Evolutionary conservation across 2,888 invertebrate species (phyloP).

Genomic region (Euplagia quadripunctaria): DNA sequence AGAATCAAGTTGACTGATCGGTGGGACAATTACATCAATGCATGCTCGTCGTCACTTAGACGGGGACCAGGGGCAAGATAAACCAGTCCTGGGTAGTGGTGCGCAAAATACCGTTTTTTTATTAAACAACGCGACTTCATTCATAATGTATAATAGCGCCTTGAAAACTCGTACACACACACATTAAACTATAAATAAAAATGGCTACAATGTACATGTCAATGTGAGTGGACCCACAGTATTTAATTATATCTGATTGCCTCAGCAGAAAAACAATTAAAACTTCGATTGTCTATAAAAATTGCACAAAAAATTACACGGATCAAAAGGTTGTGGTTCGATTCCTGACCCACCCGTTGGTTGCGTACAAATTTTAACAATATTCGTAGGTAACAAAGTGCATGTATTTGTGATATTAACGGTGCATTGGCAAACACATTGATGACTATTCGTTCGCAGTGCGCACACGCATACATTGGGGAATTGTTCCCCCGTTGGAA

Average conservation of each 20-base stretch:
- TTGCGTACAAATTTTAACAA: conserved; percentile 61
- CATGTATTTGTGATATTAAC: conserved; percentile 75
- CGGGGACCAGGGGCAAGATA: conserved; percentile 69
- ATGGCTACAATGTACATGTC: conserved; percentile 57
- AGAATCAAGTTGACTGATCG: conserved; percentile 69
- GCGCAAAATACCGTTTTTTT: conserved; percentile 80
- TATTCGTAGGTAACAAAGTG: conserved; percentile 61
- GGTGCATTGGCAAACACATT: conserved; percentile 71
- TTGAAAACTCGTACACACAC: conserved; percentile 70
- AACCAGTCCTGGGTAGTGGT: conserved; percentile 74
- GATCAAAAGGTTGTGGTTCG: conserved; percentile 45
- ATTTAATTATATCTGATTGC: conserved; percentile 68
- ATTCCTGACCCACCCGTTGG: conserved; percentile 63
- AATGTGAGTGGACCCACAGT: conserved; percentile 55
- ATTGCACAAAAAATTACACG: conserved; percentile 76
- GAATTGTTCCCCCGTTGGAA: conserved; percentile 68
- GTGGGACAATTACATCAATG: conserved; percentile 80
- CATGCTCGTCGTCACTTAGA: conserved; percentile 73
- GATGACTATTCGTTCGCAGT: conserved; percentile 60
- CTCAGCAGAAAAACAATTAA: conserved; percentile 43
- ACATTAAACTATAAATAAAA: conserved; percentile 67
- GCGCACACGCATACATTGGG: conserved; percentile 75
- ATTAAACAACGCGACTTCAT: conserved; percentile 82
- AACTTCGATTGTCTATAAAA: conserved; percentile 58
- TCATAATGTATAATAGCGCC: conserved; percentile 83